These are phyloP conservation scores for Sebastes vulpes DNA, from an alignment of 2,797 vertebrate species.

Conservation along the genomic window DNA sequence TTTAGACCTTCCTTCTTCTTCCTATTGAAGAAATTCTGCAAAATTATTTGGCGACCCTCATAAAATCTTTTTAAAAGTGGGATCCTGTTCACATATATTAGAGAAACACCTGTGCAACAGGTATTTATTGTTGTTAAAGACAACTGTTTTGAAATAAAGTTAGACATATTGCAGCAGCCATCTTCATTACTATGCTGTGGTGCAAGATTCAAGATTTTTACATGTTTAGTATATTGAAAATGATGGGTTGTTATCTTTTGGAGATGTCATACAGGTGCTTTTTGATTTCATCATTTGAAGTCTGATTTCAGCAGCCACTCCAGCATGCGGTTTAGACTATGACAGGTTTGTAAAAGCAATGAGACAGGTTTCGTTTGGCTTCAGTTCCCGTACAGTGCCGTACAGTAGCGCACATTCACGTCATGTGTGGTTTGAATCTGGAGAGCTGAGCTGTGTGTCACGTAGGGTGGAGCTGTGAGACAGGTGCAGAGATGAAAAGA, in stretches of 20 bases:
- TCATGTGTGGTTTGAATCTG: constrained; percentile 34
- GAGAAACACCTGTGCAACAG: background rate
- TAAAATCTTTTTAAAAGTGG: background rate
- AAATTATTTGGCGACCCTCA: no score
- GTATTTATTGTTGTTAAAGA: background rate
- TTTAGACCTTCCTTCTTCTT: no score
- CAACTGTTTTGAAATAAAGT: background rate
- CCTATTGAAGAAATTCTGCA: no score
- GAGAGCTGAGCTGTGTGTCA: constrained; percentile 58
- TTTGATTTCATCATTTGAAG: background rate
- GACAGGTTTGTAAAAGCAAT: constrained; percentile 26
- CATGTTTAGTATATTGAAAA: background rate
- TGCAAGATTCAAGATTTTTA: background rate
- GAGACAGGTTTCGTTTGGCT: constrained; percentile 31
- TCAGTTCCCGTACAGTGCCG: background rate
- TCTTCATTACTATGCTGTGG: background rate
- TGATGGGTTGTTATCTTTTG: background rate
- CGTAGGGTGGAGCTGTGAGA: constrained; percentile 64
- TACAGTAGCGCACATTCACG: constrained; percentile 27
- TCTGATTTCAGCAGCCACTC: constrained; percentile 6
- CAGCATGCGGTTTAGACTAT: constrained; percentile 16
- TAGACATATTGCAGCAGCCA: background rate
- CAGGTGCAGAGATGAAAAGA: constrained; percentile 82
- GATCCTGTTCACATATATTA: background rate
- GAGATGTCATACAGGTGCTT: background rate